Evolutionary conservation across 2,113 vertebrate species (phyloP), one percentile per base, ranked within the genome.

Genomic region (Antechinus flavipes): DNA sequence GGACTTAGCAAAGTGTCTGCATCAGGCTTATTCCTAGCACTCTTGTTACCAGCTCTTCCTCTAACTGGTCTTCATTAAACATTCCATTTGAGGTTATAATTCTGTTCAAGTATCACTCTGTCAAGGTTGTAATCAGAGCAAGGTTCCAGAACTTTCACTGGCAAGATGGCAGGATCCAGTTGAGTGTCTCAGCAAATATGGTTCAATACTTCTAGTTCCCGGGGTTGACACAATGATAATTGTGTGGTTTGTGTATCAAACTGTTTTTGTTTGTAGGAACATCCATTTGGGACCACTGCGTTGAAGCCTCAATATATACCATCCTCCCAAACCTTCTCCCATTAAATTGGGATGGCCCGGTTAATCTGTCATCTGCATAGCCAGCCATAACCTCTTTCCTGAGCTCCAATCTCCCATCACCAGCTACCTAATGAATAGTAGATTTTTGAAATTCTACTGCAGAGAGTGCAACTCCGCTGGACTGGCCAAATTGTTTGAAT

Each of bases 101-200:
- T 90, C 90, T 27, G 24, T 47, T 52, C 25, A 90, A 50, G 25
- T 90, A 50, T 90, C 46, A 90, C 89, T 90, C 16, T 25, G 46
- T 90, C 49, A 90, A 90, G 27, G 25, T 46, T 90, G 47, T 27
- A 27, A 90, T 49, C 90, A 90, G 9, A 90, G 25, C 14, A 26
- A 27, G 90, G 27, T 52, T 26, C 90, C 25, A 90, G 90, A 19
- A 90, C 24, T 50, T 27, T 90, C 25, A 30, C 90, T 49, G 90
- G 25, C 47, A 58, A 53, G 35, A 93, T 68, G 93, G 90, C 11
- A 94, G 93, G 49, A 19, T 27, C 16, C 90, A n/a, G 91, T 58
- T n/a, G 96, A 95, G n/a, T 91, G 24, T 94, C 93, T 91, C 42
- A 91, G 91, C 93, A 95, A 96, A 95, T 91, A 9, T n/a, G 23